Evolutionary conservation across 2,888 invertebrate genomes (phyloP).

Genomic region (Augiades crinisus): DNA sequence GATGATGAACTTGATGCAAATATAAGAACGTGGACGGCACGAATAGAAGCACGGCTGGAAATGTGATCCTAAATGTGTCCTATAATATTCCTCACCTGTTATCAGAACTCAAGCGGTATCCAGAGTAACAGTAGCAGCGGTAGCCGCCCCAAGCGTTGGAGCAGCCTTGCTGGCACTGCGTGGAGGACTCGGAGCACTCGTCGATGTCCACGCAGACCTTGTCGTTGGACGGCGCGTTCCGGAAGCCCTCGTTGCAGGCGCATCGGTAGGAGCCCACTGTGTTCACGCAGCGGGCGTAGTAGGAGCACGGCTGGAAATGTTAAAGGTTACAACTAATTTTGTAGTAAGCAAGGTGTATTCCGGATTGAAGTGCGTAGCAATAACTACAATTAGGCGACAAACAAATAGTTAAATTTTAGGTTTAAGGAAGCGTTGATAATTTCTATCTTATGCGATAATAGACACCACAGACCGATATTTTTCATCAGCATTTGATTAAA

Average conservation of each 20-base stretch:
- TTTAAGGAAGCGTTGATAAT: too few relatives aligned
- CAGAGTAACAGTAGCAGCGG: conserved; percentile 93
- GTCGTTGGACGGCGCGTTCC: conserved; percentile 66
- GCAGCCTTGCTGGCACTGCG: conserved; percentile 91
- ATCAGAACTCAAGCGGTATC: conserved; percentile 88
- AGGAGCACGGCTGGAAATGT: conserved; percentile 59
- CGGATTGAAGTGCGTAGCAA: too few relatives aligned
- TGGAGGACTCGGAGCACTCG: conserved; percentile 82
- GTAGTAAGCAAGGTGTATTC: too few relatives aligned
- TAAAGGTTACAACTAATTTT: not conserved
- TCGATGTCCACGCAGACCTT: conserved; percentile 84
- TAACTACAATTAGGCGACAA: too few relatives aligned
- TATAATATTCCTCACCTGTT: conserved; percentile 81
- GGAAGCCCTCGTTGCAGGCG: conserved; percentile 65
- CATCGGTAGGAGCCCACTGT: conserved; percentile 74
- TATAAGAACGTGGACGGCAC: too few relatives aligned
- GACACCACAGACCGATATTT: too few relatives aligned
- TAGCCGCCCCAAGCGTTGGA: conserved; percentile 95
- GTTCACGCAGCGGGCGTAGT: conserved; percentile 68
- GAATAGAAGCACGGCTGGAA: too few relatives aligned
- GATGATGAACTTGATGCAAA: too few relatives aligned
- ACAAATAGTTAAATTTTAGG: too few relatives aligned
- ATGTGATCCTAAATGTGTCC: not conserved
- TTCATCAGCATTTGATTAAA: too few relatives aligned
- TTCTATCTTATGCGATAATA: too few relatives aligned